Base-by-base conservation (phyloP, 30 jellyfish, hydroid and myxozoan genomes). In the Hydra vulgaris region DNA sequence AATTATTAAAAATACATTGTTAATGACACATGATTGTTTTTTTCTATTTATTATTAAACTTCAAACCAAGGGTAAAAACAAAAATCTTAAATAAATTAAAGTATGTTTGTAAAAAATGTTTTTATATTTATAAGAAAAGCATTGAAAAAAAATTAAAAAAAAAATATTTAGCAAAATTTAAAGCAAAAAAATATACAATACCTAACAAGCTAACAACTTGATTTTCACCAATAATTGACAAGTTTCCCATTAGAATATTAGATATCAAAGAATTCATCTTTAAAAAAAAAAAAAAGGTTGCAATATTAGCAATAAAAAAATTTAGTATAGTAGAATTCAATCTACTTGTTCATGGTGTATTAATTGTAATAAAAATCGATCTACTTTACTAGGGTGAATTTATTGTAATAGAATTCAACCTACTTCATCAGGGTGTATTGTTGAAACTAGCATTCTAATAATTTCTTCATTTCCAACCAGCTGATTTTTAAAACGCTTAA, bases 201-300 rank as follows among this genome's bases (percentile, higher is more conserved):
- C 97, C 95, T 61, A 90, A 72, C 40, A 90, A 61, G 19, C 95
- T 80, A 25, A 81, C 94, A 25, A 90, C 97, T 85, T 90, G 97
- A 66, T 90, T 90, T 79, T 90, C 97, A 7, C 97, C 97, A 56
- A 90, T 83, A 52, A 86, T 85, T 17, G 88, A 27, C 21, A 90
- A 69, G 70, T 85, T 78, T 8, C 88, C 95, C 85, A 90, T 72
- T 27, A 87, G 22, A 22, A 90, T 80, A 26, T 86, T 81, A 0
- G 89, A 67, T 16, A 90, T 80, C 26, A 90, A 81, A 21, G 82
- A 86, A 66, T 84, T 86, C 80, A 90, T 53, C 97, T 90, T 22
- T 68, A 88, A 79, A 26, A 77, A 66, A 15, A 18, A 7, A 7
- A 61, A 16, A 56, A 54, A 40, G 5, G 61, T 40, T 3, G 12